Conservation (phyloP, 2,888 invertebrate species). For the Odontocolon sp. region DNA sequence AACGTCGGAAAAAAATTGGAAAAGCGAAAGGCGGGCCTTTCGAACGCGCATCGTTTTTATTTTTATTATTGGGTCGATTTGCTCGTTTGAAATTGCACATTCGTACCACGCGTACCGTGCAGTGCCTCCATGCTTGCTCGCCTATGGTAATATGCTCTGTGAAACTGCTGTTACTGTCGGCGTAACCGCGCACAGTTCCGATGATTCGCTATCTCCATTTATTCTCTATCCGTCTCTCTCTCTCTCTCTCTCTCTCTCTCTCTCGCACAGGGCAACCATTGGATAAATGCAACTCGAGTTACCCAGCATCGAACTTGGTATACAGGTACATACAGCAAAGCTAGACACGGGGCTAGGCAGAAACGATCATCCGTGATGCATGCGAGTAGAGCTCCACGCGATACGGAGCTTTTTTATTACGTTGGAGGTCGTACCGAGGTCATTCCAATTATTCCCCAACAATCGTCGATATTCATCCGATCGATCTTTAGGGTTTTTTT, state of each 20-base stretch:
- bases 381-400: not conserved
- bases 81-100: conserved; percentile 30
- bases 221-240: conserved; percentile 1
- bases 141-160: conserved; percentile 13
- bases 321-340: conserved; percentile 37
- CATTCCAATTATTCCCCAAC: conserved; percentile 44
- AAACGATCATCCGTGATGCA: not conserved
- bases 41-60: not conserved
- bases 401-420: conserved; percentile 21
- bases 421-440: conserved; percentile 33
- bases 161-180: conserved; percentile 5
- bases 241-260: conserved; percentile 1
- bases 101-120: conserved; percentile 43
- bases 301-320: conserved; percentile 34
- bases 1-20: not conserved
- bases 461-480: conserved; percentile 44
- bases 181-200: conserved; percentile 16
- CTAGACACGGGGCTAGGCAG: not conserved
- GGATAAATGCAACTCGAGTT: conserved; percentile 33
- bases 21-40: not conserved
- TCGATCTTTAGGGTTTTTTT: too few species aligned
- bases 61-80: conserved; percentile 42
- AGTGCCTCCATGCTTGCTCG: conserved; percentile 32
- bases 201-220: conserved; percentile 16
- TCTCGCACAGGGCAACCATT: conserved; percentile 24